phyloP scores from a whole-genome alignment of 2,113 vertebrate species.

The Jaculus jaculus region DNA sequence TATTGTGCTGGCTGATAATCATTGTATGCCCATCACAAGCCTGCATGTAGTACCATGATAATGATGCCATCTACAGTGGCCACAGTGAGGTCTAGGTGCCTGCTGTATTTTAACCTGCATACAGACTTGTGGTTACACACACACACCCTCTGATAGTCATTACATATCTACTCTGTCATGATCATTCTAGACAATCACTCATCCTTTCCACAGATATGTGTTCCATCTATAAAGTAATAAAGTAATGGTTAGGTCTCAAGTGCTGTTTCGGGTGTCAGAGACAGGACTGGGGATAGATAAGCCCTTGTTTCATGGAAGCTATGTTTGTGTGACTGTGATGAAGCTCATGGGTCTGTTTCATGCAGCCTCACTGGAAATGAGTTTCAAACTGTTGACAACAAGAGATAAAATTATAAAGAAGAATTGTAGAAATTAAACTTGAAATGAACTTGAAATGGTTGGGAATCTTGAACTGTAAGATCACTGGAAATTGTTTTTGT shows the following conservation, averaged over 20 bases:
- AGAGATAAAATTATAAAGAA: not conserved
- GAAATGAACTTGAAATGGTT: not conserved
- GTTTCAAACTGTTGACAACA: not conserved
- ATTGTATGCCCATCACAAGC: not conserved
- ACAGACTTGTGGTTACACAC: not conserved
- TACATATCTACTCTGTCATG: not conserved
- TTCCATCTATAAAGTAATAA: not conserved
- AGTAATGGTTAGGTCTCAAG: not conserved
- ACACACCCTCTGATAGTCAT: not conserved
- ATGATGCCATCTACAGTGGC: not conserved
- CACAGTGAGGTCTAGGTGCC: not conserved
- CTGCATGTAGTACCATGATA: not conserved
- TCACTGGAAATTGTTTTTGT: not conserved
- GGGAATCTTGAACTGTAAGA: not conserved
- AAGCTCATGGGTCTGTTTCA: not conserved
- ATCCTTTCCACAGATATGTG: not conserved
- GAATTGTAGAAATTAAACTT: not conserved
- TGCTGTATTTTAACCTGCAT: not conserved
- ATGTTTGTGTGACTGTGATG: not conserved
- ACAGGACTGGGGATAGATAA: not conserved
- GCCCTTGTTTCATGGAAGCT: not conserved
- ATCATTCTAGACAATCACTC: not conserved
- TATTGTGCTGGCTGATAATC: not conserved
- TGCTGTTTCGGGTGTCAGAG: not conserved
- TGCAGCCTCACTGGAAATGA: not conserved